Evolutionary conservation across 1,140 invertebrate species (phyloP).

Genomic region (Akabosia matsudoensis): DNA sequence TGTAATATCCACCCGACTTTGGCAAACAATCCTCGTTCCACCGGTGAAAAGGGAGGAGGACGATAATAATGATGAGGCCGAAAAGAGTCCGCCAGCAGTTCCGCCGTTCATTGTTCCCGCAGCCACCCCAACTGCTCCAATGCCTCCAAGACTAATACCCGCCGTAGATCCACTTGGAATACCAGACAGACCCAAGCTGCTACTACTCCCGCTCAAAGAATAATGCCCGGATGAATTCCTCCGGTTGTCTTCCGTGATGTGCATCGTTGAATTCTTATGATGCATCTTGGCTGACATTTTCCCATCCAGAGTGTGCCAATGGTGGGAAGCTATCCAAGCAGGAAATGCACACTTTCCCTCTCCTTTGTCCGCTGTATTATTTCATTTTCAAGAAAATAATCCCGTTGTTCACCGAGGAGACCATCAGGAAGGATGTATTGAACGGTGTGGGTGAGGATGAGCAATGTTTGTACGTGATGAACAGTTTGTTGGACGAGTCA

Average conservation of each 20-base stretch:
- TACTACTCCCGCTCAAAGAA: neutral
- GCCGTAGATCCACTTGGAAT: neutral
- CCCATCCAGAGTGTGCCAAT: conserved; percentile 75
- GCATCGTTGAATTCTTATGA: conserved; percentile 69
- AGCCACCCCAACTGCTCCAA: conserved; percentile 17
- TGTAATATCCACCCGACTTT: conserved; percentile 32
- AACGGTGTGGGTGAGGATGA: neutral
- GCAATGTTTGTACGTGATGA: neutral
- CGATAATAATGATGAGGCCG: neutral
- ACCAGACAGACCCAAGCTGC: conserved; percentile 7
- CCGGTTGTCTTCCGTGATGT: conserved; percentile 41
- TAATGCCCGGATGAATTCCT: conserved; percentile 32
- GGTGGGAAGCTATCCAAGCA: conserved; percentile 69
- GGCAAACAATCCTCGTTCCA: conserved; percentile 38
- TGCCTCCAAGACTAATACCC: neutral
- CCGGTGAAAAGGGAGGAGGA: conserved; percentile 28
- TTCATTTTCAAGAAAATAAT: neutral
- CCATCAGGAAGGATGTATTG: conserved; percentile 26
- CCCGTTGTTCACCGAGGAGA: no score
- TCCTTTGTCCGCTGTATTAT: conserved; percentile 56
- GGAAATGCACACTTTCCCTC: conserved; percentile 69
- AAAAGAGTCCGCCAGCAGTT: conserved; percentile 22
- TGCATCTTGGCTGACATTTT: conserved; percentile 70
- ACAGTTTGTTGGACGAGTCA: neutral
- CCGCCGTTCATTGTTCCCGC: conserved; percentile 13